Percentiles rank a stretch among this genome's conserved stretches.
Conservation (phyloP, 2,797 vertebrate genomes). For the Silurus lanzhouensis region DNA sequence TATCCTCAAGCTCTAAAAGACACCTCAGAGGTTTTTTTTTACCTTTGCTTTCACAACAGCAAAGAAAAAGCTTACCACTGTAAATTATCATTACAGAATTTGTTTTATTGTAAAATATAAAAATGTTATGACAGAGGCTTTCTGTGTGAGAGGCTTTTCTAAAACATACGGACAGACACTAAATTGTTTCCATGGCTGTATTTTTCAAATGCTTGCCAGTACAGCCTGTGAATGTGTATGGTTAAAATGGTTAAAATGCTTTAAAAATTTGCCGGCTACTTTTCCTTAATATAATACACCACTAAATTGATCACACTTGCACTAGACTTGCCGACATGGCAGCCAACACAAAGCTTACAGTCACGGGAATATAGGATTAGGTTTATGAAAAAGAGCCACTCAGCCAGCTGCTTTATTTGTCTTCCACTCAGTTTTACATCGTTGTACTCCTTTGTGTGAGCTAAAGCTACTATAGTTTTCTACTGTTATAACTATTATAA, state of each 20-base stretch:
- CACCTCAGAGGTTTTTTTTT: neutral
- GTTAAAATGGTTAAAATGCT: conserved; percentile 22
- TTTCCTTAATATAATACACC: conserved; percentile 18
- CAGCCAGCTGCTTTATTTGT: conserved; percentile 1
- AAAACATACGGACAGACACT: conserved; percentile 4
- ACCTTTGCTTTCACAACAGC: neutral
- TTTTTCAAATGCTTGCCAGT: conserved; percentile 21
- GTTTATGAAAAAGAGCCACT: neutral
- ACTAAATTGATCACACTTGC: conserved; percentile 19
- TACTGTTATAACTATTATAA: neutral
- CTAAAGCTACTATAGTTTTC: neutral
- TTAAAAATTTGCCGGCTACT: conserved; percentile 22
- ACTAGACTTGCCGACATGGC: conserved; percentile 16
- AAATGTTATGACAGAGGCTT: conserved; percentile 36
- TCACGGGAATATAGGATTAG: conserved; percentile 21
- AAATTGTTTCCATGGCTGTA: conserved; percentile 34
- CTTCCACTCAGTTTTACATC: neutral
- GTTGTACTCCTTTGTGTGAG: neutral
- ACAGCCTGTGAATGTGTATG: conserved; percentile 18
- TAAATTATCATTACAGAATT: conserved; percentile 30
- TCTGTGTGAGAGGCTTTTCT: conserved; percentile 24
- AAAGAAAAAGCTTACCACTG: conserved; percentile 15
- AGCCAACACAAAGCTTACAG: conserved; percentile 42
- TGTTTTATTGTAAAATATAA: conserved; percentile 4
- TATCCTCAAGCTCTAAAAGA: neutral